Base-by-base conservation (phyloP, 2,113 vertebrate genomes). In the Gadus macrocephalus region DNA sequence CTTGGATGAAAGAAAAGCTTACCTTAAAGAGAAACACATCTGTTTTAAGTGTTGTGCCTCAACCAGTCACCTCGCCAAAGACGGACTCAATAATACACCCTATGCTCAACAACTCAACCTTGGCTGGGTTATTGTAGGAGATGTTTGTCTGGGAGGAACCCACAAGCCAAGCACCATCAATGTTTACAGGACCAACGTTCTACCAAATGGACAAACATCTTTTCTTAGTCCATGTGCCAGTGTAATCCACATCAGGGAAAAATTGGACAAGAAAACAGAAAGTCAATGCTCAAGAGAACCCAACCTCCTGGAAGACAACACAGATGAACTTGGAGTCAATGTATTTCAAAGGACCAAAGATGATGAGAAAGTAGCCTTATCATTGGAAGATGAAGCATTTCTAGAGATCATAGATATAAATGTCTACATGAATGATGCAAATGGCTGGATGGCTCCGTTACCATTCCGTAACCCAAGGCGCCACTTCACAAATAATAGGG, bases 11-110 rank as follows among this genome's bases (percentile, higher is more conserved):
- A 53, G 73, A 17, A 73, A 80, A 19, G 5, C 19, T 60, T 25
- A 60, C 15, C 35, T 79, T 25, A 25, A 25, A 25, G 3, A 71
- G 72, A 59, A 20, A 20, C 5, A 79, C 11, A 61, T 53, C 53
- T 89, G 68, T 58, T 78, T 78, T 64, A 73, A 67, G 67, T 70
- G 59, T 6, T 67, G 59, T 1, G 56, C 76, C n/a, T 73, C 67
- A 0, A 5, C 59, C 20, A 20, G n/a, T 4, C 58, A 73, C 53
- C 27, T 73, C 0, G 61, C 72, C 15, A 73, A 62, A 6, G 64
- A 72, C n/a, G 59, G 59, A 61, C n/a, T 22, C 59, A 16, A 61
- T n/a, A 61, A 61, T 56, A 15, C 6, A 53, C 49, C 49, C 15
- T 59, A 59, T 59, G 56, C 56, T 59, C 15, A 59, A 59, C 17